Base-by-base conservation (phyloP, 23 tunicate genomes). In the Styela plicata region DNA sequence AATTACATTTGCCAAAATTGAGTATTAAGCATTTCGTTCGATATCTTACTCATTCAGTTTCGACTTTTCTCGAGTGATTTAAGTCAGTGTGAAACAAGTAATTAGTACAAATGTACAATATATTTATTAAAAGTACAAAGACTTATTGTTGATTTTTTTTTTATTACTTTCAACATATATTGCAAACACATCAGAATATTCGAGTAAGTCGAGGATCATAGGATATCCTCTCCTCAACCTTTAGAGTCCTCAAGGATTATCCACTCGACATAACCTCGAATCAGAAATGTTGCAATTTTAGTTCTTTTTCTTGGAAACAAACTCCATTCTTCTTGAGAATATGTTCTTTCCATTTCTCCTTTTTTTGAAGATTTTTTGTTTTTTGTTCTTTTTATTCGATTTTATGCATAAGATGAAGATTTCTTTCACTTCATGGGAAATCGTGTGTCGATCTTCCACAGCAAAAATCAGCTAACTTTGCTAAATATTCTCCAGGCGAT, bases 211-310 rank as follows among this genome's bases (percentile, higher is more conserved):
- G 57, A 44, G 57, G 57, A 44, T 44, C 57, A 44, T 5, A 44
- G 57, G 57, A 44, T 44, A 44, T 44, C 81, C 81, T 76, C 81
- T 76, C 81, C 52, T 76, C 81, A 76, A 1, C 81, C 81, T 52
- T 76, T 76, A 33, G 81, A 76, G 81, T 76, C 81, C 81, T 76
- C 81, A 76, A 76, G 81, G 81, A 33, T 76, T 76, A 76, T 76
- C 81, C 33, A 44, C 37, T 76, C 31, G 22, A 24, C 71, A 67
- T 67, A 16, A 27, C 13, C n/a, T 25, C 71, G 71, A 67, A 67
- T 16, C 65, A 67, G 31, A 27, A 17, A 27, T 16, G 30, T 67
- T 5, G 57, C 57, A 44, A 44, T 44, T 44, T 62, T 23, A 23
- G 0, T 62, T 62, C 65, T 62, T 62, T 22, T 62, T 62, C n/a